Evolutionary conservation across 2,888 invertebrate species (phyloP).

Genomic region (Sarcophaga variegata): DNA sequence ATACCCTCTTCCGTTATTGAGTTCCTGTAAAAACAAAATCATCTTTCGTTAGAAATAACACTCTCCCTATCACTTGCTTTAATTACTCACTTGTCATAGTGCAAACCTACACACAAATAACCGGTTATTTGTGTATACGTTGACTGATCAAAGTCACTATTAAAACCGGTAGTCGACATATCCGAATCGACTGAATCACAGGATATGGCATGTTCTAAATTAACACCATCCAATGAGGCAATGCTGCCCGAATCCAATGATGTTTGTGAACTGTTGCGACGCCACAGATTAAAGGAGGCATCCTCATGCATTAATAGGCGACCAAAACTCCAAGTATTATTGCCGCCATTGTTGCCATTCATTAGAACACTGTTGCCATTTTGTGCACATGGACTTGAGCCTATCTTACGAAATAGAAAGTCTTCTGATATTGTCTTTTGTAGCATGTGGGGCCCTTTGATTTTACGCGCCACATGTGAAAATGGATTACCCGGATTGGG

Average conservation of each 20-base stretch:
- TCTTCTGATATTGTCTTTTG: slow-evolving; percentile 82
- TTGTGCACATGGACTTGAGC: slow-evolving; percentile 58
- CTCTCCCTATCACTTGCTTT: background rate
- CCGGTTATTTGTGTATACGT: slow-evolving; percentile 87
- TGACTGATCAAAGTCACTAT: slow-evolving; percentile 87
- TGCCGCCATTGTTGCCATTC: slow-evolving; percentile 57
- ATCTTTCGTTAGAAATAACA: background rate
- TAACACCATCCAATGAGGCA: slow-evolving; percentile 78
- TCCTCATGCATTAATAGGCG: slow-evolving; percentile 79
- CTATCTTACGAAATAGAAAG: slow-evolving; percentile 78
- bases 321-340: slow-evolving; percentile 77
- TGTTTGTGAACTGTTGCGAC: slow-evolving; percentile 79
- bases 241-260: slow-evolving; percentile 76
- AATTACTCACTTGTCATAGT: slow-evolving; percentile 88
- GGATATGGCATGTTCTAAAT: slow-evolving; percentile 85
- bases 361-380: slow-evolving; percentile 20
- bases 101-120: slow-evolving; percentile 88
- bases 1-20: slow-evolving; percentile 78
- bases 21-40: slow-evolving; percentile 72
- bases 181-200: slow-evolving; percentile 92
- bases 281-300: slow-evolving; percentile 76
- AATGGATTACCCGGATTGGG: slow-evolving; percentile 76
- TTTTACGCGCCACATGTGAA: slow-evolving; percentile 76
- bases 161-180: slow-evolving; percentile 85
- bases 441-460: slow-evolving; percentile 79